Conservation (phyloP, 2,113 vertebrate species). For the Catharus bicknelli region DNA sequence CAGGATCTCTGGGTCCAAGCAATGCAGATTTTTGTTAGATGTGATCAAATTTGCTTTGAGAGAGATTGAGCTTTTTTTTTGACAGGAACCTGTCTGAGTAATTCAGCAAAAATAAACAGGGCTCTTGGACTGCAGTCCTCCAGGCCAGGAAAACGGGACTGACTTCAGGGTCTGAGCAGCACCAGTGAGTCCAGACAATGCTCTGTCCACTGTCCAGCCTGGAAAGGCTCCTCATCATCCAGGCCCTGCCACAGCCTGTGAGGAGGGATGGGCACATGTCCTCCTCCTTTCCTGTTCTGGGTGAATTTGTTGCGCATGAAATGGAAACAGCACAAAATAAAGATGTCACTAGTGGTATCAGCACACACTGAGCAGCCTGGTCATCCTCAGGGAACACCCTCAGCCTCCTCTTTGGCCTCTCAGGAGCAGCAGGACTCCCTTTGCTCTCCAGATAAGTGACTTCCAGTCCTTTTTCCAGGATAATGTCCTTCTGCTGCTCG, state of each 20-base stretch:
- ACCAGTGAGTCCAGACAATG: neutral
- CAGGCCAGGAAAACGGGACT: neutral
- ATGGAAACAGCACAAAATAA: neutral
- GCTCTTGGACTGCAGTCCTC: neutral
- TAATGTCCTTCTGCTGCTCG: neutral
- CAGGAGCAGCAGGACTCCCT: neutral
- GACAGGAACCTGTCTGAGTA: neutral
- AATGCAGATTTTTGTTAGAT: neutral
- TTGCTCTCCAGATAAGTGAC: neutral
- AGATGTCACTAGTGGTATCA: rapidly evolving
- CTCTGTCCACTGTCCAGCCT: neutral
- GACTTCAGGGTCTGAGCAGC: neutral
- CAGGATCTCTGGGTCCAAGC: neutral
- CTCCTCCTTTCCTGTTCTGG: neutral
- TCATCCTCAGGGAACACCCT: neutral
- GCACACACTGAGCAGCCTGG: rapidly evolving
- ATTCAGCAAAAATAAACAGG: neutral
- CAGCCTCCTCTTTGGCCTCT: rapidly evolving
- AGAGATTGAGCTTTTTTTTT: constrained; percentile 1
- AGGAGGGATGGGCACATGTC: neutral
- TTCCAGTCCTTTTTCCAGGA: neutral
- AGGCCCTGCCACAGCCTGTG: neutral
- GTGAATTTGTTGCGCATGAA: neutral
- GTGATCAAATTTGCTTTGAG: neutral
- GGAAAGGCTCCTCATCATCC: neutral